Evolutionary conservation across 2,888 invertebrate genomes (phyloP).

Genomic region (Chouioia cunea): DNA sequence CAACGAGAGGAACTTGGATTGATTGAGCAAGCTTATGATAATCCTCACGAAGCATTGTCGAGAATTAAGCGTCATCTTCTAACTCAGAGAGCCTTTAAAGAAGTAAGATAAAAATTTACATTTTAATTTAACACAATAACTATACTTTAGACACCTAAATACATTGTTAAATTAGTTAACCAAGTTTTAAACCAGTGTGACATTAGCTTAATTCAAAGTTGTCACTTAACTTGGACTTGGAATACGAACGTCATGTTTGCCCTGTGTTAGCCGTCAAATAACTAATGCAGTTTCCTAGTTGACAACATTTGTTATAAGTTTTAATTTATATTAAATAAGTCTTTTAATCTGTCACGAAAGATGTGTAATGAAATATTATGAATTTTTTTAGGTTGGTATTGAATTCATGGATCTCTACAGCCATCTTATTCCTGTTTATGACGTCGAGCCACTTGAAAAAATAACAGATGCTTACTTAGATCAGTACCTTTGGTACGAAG

Average conservation of each 20-base stretch:
- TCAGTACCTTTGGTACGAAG: conserved; percentile 99
- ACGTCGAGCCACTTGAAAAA: conserved; percentile 99
- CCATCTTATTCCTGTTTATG: conserved; percentile 98
- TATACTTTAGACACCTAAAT: too few relatives aligned
- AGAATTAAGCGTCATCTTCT: conserved; percentile 99
- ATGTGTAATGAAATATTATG: conserved; percentile 6
- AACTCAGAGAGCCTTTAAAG: conserved; percentile 98
- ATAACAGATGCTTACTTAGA: conserved; percentile 99
- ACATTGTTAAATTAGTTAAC: background rate
- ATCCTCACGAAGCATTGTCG: conserved; percentile 98
- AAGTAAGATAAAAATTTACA: conserved; percentile 72
- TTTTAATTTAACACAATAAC: background rate
- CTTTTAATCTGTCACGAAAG: background rate
- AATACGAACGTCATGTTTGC: conserved; percentile 34
- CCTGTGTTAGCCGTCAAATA: conserved; percentile 30
- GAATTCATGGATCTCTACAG: conserved; percentile 99
- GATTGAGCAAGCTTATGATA: conserved; percentile 99
- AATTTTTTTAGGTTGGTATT: conserved; percentile 83
- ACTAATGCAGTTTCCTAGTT: conserved; percentile 42
- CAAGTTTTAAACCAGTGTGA: background rate
- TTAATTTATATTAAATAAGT: conserved; percentile 3
- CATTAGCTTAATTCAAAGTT: conserved; percentile 10
- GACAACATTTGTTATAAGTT: conserved; percentile 21
- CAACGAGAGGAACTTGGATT: conserved; percentile 98
- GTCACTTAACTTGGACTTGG: background rate